Conservation (phyloP, 2,797 vertebrate genomes). For the Phataginus tricuspis region DNA sequence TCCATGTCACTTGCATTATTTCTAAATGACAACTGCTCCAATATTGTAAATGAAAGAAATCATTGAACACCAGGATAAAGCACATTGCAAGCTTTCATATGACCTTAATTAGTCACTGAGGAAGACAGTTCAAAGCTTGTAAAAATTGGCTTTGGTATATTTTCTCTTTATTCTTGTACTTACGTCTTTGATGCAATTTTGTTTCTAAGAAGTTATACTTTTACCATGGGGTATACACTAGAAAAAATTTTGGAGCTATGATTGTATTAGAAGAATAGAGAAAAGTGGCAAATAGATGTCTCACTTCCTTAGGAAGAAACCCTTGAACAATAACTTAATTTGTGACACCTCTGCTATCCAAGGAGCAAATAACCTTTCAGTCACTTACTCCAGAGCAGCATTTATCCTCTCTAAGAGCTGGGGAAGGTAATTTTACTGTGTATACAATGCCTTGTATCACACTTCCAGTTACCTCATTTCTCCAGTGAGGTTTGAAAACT, state of each 20-base stretch:
- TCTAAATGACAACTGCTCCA: neutral
- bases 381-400: neutral
- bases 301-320: neutral
- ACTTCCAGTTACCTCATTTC: neutral
- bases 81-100: neutral
- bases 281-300: neutral
- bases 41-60: neutral
- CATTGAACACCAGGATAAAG: neutral
- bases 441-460: neutral
- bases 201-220: neutral
- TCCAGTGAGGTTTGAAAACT: neutral
- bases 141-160: neutral
- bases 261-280: neutral
- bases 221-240: neutral
- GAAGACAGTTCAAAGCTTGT: neutral
- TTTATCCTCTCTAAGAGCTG: neutral
- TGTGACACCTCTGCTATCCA: neutral
- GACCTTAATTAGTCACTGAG: neutral
- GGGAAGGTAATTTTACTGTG: neutral
- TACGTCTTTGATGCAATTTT: neutral
- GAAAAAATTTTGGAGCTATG: neutral
- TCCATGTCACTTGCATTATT: neutral
- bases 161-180: slow-evolving; percentile 1
- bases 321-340: neutral
- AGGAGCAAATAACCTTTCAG: neutral